A percentile compares a stretch with the other conserved stretches of the same genome.
Evolutionary conservation across 2,888 invertebrate genomes (phyloP).

Genomic region (Campoplex nolae): DNA sequence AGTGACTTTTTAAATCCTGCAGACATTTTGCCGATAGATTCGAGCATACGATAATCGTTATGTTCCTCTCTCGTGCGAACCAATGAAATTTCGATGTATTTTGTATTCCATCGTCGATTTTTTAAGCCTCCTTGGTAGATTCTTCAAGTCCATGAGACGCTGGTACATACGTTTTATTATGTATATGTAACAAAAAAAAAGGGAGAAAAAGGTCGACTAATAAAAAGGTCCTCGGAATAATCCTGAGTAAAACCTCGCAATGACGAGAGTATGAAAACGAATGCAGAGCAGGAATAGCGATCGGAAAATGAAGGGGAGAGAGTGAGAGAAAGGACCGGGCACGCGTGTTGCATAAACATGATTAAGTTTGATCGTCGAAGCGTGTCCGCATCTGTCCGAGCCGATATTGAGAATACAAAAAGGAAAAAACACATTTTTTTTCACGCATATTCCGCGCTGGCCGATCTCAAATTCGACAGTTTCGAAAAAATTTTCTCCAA

Average conservation of each 20-base stretch:
- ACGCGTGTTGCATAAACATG: slow-evolving; percentile 80
- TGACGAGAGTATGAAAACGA: slow-evolving; percentile 42
- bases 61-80: slow-evolving; percentile 10
- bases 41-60: not conserved
- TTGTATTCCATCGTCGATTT: slow-evolving; percentile 49
- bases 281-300: slow-evolving; percentile 54
- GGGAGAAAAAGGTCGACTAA: slow-evolving; percentile 53
- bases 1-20: slow-evolving; percentile 10
- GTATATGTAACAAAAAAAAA: slow-evolving; percentile 24
- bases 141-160: slow-evolving; percentile 41
- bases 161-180: slow-evolving; percentile 31
- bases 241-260: slow-evolving; percentile 48
- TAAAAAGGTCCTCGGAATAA: slow-evolving; percentile 61
- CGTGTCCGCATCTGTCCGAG: slow-evolving; percentile 79
- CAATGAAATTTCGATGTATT: slow-evolving; percentile 36
- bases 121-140: slow-evolving; percentile 1
- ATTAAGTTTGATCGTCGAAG: slow-evolving; percentile 79
- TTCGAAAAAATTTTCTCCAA: slow-evolving; percentile 62
- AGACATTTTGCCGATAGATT: not conserved
- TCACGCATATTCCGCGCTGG: slow-evolving; percentile 60
- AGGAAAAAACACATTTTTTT: slow-evolving; percentile 70
- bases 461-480: slow-evolving; percentile 76
- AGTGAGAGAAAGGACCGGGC: slow-evolving; percentile 62
- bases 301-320: slow-evolving; percentile 37
- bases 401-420: slow-evolving; percentile 57